Conservation (phyloP, 2,888 invertebrate species). For the Caenorhabditis sp. region DNA sequence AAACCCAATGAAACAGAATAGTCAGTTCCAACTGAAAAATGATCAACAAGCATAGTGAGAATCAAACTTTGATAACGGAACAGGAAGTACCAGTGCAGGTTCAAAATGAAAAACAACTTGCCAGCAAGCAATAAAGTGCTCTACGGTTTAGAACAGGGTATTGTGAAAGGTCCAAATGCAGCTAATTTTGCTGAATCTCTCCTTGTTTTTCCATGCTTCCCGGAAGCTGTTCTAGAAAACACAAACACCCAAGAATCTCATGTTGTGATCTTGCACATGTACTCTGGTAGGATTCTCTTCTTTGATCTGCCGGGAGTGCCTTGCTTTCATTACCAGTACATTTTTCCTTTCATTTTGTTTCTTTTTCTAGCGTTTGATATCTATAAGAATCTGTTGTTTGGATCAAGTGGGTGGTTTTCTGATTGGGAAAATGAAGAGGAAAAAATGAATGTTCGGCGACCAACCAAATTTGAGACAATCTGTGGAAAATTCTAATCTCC, state of each 20-base stretch:
- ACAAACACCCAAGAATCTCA: background rate
- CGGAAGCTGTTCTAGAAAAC: background rate
- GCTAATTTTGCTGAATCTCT: background rate
- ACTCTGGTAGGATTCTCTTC: background rate
- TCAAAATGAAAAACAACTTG: background rate
- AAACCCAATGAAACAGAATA: background rate
- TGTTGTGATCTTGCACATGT: constrained; percentile 8
- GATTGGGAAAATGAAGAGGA: too few species aligned
- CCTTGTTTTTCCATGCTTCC: background rate
- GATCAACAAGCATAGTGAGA: background rate
- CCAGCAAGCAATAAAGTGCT: background rate
- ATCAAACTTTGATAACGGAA: background rate
- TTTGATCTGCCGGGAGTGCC: background rate
- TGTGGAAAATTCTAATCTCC: background rate
- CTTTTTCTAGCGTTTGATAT: too few species aligned
- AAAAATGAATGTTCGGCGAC: constrained; percentile 32
- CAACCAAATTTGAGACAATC: constrained; percentile 21
- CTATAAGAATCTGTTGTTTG: too few species aligned
- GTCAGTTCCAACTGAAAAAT: background rate
- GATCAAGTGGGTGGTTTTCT: constrained; percentile 6
- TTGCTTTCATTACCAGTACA: background rate
- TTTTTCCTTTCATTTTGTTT: background rate
- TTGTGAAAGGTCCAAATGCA: background rate
- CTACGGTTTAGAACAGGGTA: background rate
- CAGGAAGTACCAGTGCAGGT: background rate